A percentile compares a stretch with the other conserved stretches of the same genome.
Evolutionary conservation across 2,888 invertebrate genomes (phyloP).

Genomic region (Drosophila mercatorum): DNA sequence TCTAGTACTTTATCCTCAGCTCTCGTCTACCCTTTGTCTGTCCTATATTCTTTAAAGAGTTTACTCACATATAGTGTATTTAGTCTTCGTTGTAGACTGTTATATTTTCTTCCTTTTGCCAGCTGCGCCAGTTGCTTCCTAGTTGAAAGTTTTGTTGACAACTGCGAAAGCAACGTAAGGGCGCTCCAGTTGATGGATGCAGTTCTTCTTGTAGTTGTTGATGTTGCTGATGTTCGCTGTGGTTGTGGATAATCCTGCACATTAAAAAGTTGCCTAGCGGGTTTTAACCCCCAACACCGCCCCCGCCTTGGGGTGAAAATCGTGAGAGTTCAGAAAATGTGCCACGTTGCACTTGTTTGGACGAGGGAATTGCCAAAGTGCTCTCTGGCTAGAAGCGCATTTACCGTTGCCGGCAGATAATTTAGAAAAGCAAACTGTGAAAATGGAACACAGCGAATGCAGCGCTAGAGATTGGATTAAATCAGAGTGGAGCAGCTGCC

Average conservation of each 20-base stretch:
- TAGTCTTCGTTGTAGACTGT: neutral
- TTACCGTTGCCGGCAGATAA: conserved; percentile 63
- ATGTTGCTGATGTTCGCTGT: conserved; percentile 27
- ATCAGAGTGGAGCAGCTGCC: conserved; percentile 2
- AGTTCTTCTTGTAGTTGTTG: conserved; percentile 45
- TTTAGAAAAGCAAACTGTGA: conserved; percentile 64
- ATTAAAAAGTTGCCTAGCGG: conserved; percentile 68
- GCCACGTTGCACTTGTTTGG: conserved; percentile 75
- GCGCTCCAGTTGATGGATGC: conserved; percentile 74
- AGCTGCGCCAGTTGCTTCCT: conserved; percentile 49
- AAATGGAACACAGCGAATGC: conserved; percentile 47
- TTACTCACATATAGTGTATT: neutral
- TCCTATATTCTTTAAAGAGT: too few relatives aligned
- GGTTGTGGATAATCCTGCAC: conserved; percentile 68
- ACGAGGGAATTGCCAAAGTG: conserved; percentile 53
- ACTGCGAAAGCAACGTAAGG: conserved; percentile 59
- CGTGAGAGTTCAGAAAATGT: conserved; percentile 71
- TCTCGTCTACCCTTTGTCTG: too few relatives aligned
- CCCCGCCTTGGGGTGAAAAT: conserved; percentile 68
- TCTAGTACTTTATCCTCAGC: too few relatives aligned
- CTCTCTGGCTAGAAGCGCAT: conserved; percentile 18
- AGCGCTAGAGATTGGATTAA: conserved; percentile 9
- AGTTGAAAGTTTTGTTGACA: conserved; percentile 65
- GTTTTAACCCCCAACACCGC: conserved; percentile 22
- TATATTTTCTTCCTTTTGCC: neutral